A percentile compares a stretch with the other conserved stretches of the same genome.
Conservation (phyloP, 1,140 invertebrate genomes). For the Apis laboriosa region DNA sequence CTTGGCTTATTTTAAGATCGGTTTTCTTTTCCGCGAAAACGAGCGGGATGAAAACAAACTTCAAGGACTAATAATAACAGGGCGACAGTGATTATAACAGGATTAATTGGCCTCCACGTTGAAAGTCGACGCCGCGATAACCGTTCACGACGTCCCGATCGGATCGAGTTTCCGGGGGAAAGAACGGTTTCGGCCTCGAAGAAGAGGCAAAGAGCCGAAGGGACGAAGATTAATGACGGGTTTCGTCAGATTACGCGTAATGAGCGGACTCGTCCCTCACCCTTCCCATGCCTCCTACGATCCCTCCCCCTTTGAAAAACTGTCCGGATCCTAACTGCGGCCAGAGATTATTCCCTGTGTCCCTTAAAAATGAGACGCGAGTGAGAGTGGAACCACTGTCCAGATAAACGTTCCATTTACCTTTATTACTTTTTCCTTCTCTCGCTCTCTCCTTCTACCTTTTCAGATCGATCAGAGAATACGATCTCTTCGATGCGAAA, state of each 20-base stretch:
- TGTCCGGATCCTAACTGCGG: slow-evolving; percentile 23
- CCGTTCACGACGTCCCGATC: slow-evolving; percentile 27
- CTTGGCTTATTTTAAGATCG: no score
- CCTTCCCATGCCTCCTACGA: no score
- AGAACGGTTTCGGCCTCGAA: not conserved
- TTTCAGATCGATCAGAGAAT: not conserved
- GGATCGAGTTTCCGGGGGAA: slow-evolving; percentile 16
- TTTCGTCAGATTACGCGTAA: slow-evolving; percentile 62
- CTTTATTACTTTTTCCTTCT: not conserved
- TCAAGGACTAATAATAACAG: slow-evolving; percentile 32
- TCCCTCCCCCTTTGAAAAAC: slow-evolving; percentile 9
- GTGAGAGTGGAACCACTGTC: slow-evolving; percentile 4
- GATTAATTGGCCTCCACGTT: slow-evolving; percentile 46
- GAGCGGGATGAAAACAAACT: slow-evolving; percentile 3
- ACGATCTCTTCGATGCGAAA: no score
- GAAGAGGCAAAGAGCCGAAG: slow-evolving; percentile 11
- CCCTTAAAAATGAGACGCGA: slow-evolving; percentile 34
- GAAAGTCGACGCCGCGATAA: slow-evolving; percentile 31
- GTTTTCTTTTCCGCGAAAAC: not conserved
- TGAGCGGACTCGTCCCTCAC: slow-evolving; percentile 24
- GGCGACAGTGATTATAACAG: slow-evolving; percentile 41
- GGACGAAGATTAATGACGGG: slow-evolving; percentile 59
- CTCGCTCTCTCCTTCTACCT: not conserved
- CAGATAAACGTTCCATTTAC: slow-evolving; percentile 37
- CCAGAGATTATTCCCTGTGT: slow-evolving; percentile 45